Evolutionary conservation across 2,888 invertebrate species (phyloP).

Genomic region (Lutraria lutraria): DNA sequence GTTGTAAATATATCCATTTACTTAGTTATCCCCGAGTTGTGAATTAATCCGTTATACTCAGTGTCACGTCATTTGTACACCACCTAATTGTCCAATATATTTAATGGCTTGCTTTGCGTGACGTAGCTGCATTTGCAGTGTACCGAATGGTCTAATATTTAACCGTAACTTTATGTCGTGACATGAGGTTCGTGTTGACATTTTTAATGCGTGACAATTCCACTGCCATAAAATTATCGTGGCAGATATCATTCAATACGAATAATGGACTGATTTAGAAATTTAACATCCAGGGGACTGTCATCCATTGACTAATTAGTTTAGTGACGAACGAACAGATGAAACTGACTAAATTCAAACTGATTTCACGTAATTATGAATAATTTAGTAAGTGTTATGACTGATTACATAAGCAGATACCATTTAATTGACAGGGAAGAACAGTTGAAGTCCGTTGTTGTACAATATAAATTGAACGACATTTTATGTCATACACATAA

Average conservation of each 20-base stretch:
- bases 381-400: slow-evolving; percentile 6
- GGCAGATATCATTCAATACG: neutral
- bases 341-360: neutral
- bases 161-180: neutral
- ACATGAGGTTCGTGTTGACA: neutral
- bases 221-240: neutral
- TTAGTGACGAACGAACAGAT: neutral
- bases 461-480: too few species aligned
- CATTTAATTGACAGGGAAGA: neutral
- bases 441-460: neutral
- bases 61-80: too few species aligned
- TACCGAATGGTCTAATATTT: neutral
- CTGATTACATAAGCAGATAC: neutral
- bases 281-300: neutral
- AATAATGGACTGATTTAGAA: neutral
- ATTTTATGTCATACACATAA: too few species aligned
- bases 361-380: slow-evolving; percentile 3
- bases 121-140: too few species aligned
- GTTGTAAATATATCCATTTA: too few species aligned
- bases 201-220: neutral
- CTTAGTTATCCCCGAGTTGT: too few species aligned
- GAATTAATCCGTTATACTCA: too few species aligned
- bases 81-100: too few species aligned
- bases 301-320: neutral
- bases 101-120: too few species aligned